Conservation (phyloP, 2,113 vertebrate species). For the Salvelinus fontinalis region DNA sequence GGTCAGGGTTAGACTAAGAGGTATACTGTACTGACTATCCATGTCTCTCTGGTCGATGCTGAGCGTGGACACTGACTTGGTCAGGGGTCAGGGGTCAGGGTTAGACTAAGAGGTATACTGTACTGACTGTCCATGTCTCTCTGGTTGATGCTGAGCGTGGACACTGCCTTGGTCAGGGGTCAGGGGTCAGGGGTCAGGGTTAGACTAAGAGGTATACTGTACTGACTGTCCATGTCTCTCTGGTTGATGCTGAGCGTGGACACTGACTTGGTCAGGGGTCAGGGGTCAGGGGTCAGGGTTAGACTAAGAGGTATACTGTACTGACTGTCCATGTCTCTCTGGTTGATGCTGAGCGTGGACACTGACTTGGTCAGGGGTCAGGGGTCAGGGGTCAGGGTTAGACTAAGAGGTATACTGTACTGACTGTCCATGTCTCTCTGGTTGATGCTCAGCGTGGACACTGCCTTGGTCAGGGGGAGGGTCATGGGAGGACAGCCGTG, state of each 20-base stretch:
- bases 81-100: constrained; percentile 40
- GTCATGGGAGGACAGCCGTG: constrained; percentile 77
- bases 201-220: too few relatives aligned
- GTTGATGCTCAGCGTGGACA: constrained; percentile 78
- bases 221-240: too few relatives aligned
- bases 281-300: too few relatives aligned
- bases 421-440: constrained; percentile 88
- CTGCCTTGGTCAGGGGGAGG: constrained; percentile 88
- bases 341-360: constrained; percentile 80
- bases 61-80: constrained; percentile 77
- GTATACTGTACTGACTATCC: constrained; percentile 80
- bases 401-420: constrained; percentile 42
- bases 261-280: too few relatives aligned
- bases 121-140: too few relatives aligned
- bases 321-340: constrained; percentile 87
- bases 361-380: constrained; percentile 72
- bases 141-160: too few relatives aligned
- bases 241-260: too few relatives aligned
- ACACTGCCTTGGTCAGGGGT: too few relatives aligned
- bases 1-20: too few relatives aligned
- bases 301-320: constrained; percentile 24
- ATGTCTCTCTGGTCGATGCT: constrained; percentile 86
- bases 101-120: too few relatives aligned
- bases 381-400: too few relatives aligned
- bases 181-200: too few relatives aligned